Evolutionary conservation across 2,888 invertebrate species (phyloP).

Genomic region (Melitaea athalia): DNA sequence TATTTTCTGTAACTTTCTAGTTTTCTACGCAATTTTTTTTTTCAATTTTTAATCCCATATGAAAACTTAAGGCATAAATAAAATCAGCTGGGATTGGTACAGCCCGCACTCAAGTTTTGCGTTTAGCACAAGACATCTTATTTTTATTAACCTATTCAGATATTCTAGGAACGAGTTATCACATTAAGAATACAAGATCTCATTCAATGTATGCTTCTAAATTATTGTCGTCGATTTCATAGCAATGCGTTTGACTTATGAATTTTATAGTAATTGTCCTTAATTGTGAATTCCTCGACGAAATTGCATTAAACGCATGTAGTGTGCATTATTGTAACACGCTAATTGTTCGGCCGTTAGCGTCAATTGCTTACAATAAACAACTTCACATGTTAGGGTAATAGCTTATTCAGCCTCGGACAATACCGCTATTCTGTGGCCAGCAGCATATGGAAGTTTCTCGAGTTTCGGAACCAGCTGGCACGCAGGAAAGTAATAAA

Average conservation of each 20-base stretch:
- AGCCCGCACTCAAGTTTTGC: too few species aligned
- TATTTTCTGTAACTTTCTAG: too few species aligned
- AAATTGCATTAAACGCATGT: conserved; percentile 24
- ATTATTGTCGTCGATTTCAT: not conserved
- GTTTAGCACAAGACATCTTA: too few species aligned
- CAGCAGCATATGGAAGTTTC: conserved; percentile 48
- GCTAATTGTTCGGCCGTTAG: conserved; percentile 37
- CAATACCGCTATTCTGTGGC: conserved; percentile 50
- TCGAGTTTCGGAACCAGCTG: conserved; percentile 50
- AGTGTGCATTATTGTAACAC: conserved; percentile 36
- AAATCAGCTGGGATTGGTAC: too few species aligned
- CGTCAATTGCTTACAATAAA: conserved; percentile 40
- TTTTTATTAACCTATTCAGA: too few species aligned
- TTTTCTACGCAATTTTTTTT: too few species aligned
- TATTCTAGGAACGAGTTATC: too few species aligned
- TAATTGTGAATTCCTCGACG: conserved; percentile 19
- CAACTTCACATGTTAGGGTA: conserved; percentile 38
- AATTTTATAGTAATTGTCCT: conserved; percentile 3
- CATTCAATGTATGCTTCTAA: not conserved
- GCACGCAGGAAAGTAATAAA: conserved; percentile 46
- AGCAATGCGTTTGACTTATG: not conserved
- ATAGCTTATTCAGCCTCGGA: conserved; percentile 46
- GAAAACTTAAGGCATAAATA: too few species aligned
- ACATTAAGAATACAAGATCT: not conserved
- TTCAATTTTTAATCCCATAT: too few species aligned